Evolutionary conservation across 1,140 invertebrate genomes (phyloP).

Genomic region (Chionoecetes opilio): DNA sequence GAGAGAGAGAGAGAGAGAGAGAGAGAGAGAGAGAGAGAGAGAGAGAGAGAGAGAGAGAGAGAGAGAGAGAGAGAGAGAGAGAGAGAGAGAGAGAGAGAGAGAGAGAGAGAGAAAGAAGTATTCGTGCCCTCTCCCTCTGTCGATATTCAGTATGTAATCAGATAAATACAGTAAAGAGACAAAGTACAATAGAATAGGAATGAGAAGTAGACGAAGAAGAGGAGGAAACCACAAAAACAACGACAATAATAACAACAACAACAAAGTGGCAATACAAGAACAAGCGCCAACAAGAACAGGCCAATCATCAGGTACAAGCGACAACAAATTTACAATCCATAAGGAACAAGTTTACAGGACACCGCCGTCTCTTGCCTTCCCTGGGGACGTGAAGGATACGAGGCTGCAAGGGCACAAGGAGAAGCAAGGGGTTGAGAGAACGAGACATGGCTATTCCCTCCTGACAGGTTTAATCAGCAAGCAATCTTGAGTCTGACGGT

Average conservation of each 20-base stretch:
- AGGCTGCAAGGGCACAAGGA: not conserved
- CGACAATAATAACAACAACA: no score
- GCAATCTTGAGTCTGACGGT: slow-evolving; percentile 70
- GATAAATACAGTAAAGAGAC: not conserved
- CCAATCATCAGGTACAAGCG: not conserved
- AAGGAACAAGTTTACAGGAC: not conserved
- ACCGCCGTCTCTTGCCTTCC: not conserved
- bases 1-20: no score
- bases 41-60: no score
- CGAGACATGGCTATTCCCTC: not conserved
- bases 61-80: no score
- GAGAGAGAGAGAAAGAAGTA: no score
- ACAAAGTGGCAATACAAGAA: no score
- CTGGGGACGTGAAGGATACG: not conserved
- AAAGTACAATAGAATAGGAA: not conserved
- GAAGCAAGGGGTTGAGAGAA: not conserved
- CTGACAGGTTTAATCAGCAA: slow-evolving; percentile 72
- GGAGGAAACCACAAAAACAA: no score
- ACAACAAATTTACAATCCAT: not conserved
- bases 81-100: no score
- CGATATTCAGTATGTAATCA: no score
- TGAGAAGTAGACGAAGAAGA: not conserved
- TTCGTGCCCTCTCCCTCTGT: no score
- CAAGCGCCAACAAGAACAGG: no score
- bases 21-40: no score